Base-by-base conservation (phyloP, 2,113 vertebrate genomes). In the Eurystomus gularis region DNA sequence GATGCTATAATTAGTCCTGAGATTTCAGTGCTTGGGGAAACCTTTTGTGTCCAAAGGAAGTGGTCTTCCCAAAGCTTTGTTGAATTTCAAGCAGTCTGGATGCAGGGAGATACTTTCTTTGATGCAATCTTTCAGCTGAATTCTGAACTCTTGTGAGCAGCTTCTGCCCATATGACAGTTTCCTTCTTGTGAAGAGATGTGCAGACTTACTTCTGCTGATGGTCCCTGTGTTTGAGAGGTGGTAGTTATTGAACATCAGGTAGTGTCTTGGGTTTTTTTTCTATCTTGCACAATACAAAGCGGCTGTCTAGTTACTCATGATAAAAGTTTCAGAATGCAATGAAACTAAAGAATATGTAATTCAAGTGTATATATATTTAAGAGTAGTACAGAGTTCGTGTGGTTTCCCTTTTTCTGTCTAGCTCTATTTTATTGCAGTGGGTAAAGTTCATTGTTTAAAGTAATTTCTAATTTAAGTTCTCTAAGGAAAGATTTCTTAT, bases 121-220 rank as follows among this genome's bases (percentile, higher is more conserved):
- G 46, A 12, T 58, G 11, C 24, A 62, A 0, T 58, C 31, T 7
- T 25, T 14, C n/a, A 64, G 52, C 19, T 7, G 26, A 4, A 28
- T 62, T 71, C 20, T 62, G 2, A 58, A 82, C 25, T 46, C 37
- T 21, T 16, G n/a, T 26, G 61, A 80, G 76, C 37, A 58, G 66
- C 25, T 68, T 71, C 83, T 94, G 31, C n/a, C n/a, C 0, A 0
- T 54, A 5, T 0, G 1, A 40, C 3, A 10, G 6, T 26, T 54
- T 62, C 24, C 26, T 48, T 20, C 29, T 48, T 28, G 5, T 40
- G 51, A 54, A 49, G 44, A 46, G 18, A 58, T 7, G 6, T 24
- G n/a, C 51, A 44, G 46, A 75, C 39, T 68, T 70, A 60, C 8
- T 66, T 44, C 42, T 85, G 78, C 24, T 72, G n/a, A 7, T 69